Conservation (phyloP, 2,113 vertebrate species). For the Thomomys bottae region DNA sequence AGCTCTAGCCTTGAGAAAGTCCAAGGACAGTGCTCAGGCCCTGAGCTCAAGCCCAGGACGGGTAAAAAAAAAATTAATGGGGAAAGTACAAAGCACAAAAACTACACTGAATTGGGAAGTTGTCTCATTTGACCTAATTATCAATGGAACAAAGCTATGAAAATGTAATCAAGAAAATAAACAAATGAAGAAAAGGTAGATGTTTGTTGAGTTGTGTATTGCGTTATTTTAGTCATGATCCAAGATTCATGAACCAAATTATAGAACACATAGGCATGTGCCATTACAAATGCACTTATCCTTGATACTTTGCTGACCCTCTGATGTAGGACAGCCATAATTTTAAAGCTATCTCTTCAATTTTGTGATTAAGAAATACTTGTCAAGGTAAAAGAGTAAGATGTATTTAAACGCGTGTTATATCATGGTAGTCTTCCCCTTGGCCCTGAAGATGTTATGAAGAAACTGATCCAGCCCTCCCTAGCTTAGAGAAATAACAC, state of each 20-base stretch:
- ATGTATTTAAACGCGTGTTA: neutral
- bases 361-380: neutral
- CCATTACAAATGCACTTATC: neutral
- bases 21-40: too few species aligned
- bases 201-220: neutral
- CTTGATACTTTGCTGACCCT: neutral
- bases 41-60: too few species aligned
- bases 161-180: conserved; percentile 39
- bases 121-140: neutral
- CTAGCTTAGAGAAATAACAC: neutral
- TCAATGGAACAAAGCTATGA: neutral
- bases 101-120: neutral
- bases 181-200: neutral
- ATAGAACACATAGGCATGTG: neutral
- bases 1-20: too few species aligned
- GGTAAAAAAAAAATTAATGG: neutral
- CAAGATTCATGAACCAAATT: neutral
- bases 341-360: neutral
- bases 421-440: neutral
- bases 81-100: neutral
- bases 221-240: neutral
- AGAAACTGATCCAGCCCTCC: neutral
- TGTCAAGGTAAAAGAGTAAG: neutral
- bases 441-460: neutral
- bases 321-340: neutral